Base-by-base conservation (phyloP, 2,888 invertebrate genomes). In the Eugnorisma glareosa region DNA sequence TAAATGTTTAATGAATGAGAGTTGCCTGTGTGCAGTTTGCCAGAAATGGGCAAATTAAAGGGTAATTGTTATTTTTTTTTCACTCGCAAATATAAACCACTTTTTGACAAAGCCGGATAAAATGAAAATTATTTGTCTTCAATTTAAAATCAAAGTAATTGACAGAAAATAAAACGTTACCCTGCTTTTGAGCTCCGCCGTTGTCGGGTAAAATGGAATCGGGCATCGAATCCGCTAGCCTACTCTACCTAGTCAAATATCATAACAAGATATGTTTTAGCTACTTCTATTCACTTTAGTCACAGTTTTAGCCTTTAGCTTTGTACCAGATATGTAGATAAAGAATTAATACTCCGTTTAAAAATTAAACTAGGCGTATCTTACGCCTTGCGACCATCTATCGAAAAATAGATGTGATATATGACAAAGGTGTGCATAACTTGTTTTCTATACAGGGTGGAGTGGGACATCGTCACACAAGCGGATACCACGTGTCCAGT, bases 231-330 rank as follows among this genome's bases (percentile, higher is more conserved):
- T 82, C 70, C 66, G 40, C 79, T 85, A 87, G 35, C 81, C 80
- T 82, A 86, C 43, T 77, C 68, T 76, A 81, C 18, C 69, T 82
- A 89, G 57, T 83, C 76, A 83, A 90, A 90, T 89, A 89, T 90
- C 90, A 86, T 88, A 81, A 84, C 84, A 80, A 83, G 88, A 89
- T 89, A 90, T 89, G 89, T 86, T 78, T 89, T 43, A 79, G 75
- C 54, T 77, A 83, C 73, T 71, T 77, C 45, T 67, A 66, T 35
- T 59, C 59, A 66, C 35, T 64, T 67, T 69, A 82, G 72, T 77
- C 81, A 75, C 81, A 67, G 68, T 28, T 74, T 75, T 67, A 75
- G 73, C 73, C 63, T 77, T 75, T 43, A 75, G 31, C 51, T 21
- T 37, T 31, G 35, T 37, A 73, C 37, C 8, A 40, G 61, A 21